Base-by-base conservation (phyloP, 1,140 invertebrate genomes). In the Drosophila auraria region DNA sequence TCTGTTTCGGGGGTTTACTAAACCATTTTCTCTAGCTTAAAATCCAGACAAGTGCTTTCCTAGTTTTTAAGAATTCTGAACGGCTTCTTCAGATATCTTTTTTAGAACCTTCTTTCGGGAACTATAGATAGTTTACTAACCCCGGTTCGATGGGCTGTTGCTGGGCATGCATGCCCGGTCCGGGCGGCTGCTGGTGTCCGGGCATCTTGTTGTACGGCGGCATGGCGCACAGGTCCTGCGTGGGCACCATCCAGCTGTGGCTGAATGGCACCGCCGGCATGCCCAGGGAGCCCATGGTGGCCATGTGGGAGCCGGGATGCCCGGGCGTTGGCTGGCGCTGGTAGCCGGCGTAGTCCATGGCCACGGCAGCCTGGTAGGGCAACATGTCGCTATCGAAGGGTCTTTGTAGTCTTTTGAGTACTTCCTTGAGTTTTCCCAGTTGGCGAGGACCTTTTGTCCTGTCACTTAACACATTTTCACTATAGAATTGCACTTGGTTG, bases 241-340 rank as follows among this genome's bases (percentile, higher is more conserved):
- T 96, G 95, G 96, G 96, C 96, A 97, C 96, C 95, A 97, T 97
- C 97, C 97, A 97, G 94, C 97, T 97, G 95, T 97, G 97, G 92
- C 96, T 96, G 95, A 97, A 97, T 90, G 96, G 95, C 90, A 95
- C 94, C 44, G 94, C 93, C 3, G 91, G 68, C 94, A 94, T 93
- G 82, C 95, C 94, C 78, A 94, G 91, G n/a, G 94, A 93, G 51
- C 94, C 94, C 94, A 94, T 94, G 76, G 94, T 93, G 15, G 87
- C 81, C 91, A 92, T 92, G 83, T 93, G 94, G 71, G 93, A 70
- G 74, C 94, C 93, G 66, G 94, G 94, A 87, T 93, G 93, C 56
- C 95, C 94, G 58, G 95, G 95, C 70, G 95, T 94, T 78, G 95
- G 94, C 93, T 96, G 95, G 75, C 95, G 96, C 87, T 97, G 96